Percentiles rank a stretch among this genome's conserved stretches.
These are phyloP conservation scores for Deroptyus accipitrinus DNA, from an alignment of 2,113 vertebrate genomes.

Conservation along the genomic window DNA sequence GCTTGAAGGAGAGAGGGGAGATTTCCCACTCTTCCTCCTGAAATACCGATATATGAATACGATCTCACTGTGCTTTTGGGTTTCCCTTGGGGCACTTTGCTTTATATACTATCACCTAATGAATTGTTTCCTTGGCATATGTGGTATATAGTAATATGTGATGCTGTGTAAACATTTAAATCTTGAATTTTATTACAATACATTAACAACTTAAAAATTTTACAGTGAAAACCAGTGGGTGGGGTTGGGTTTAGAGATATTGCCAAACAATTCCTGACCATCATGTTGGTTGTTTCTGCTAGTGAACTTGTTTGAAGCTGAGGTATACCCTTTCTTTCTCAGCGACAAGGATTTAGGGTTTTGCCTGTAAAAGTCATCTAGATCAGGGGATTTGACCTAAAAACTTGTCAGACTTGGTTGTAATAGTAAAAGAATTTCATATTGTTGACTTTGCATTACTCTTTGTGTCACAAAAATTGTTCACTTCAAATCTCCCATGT, in stretches of 20 bases:
- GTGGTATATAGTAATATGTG: background rate
- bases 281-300: background rate
- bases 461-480: slow-evolving; percentile 26
- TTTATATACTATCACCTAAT: background rate
- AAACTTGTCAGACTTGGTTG: slow-evolving; percentile 28
- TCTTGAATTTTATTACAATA: background rate
- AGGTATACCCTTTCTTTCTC: background rate
- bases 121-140: background rate
- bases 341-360: background rate
- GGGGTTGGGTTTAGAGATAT: background rate
- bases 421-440: background rate
- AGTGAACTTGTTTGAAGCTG: background rate
- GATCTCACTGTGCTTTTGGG: background rate
- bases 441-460: slow-evolving; percentile 41
- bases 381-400: slow-evolving; percentile 8
- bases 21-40: background rate
- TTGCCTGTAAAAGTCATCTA: background rate
- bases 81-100: background rate
- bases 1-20: background rate
- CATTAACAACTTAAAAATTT: background rate
- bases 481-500: slow-evolving; percentile 14
- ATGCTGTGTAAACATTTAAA: background rate
- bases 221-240: background rate
- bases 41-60: background rate
- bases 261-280: background rate